Conservation (phyloP, 2,113 vertebrate genomes). For the Nycticebus coucang region DNA sequence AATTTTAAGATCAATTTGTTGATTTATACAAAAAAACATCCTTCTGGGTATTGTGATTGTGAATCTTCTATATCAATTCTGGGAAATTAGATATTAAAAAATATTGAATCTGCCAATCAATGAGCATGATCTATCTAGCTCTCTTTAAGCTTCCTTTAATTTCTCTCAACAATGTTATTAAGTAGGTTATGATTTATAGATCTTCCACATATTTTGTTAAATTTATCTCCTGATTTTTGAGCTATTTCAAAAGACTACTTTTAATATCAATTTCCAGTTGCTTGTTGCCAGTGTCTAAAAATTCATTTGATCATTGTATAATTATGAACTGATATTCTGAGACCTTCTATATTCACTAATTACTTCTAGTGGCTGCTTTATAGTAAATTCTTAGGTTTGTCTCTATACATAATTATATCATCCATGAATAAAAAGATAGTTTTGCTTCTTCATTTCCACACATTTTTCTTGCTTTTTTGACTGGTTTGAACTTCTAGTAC, state of each 20-base stretch:
- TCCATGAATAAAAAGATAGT: not conserved
- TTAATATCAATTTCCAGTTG: not conserved
- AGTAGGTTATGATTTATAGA: not conserved
- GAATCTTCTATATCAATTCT: not conserved
- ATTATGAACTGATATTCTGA: not conserved
- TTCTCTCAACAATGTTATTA: not conserved
- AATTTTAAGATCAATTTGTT: conserved; percentile 10
- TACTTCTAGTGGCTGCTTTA: not conserved
- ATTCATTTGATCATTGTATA: not conserved
- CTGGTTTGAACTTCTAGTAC: not conserved
- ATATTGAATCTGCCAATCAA: not conserved
- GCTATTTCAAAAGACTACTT: not conserved
- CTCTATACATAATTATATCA: not conserved
- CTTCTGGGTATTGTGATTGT: not conserved
- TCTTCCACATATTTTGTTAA: not conserved
- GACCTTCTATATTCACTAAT: not conserved
- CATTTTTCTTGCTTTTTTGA: not conserved
- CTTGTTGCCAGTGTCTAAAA: not conserved
- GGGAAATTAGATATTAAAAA: not conserved
- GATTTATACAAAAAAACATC: not conserved
- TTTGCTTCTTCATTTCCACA: not conserved
- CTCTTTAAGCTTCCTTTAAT: not conserved
- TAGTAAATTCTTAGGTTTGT: not conserved
- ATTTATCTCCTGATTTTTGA: not conserved
- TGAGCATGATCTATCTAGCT: not conserved